A percentile compares a stretch with the other conserved stretches of the same genome.
These are phyloP conservation scores for Metridium senile DNA, from an alignment of 92 coral and sea anemone genomes.

Conservation along the genomic window DNA sequence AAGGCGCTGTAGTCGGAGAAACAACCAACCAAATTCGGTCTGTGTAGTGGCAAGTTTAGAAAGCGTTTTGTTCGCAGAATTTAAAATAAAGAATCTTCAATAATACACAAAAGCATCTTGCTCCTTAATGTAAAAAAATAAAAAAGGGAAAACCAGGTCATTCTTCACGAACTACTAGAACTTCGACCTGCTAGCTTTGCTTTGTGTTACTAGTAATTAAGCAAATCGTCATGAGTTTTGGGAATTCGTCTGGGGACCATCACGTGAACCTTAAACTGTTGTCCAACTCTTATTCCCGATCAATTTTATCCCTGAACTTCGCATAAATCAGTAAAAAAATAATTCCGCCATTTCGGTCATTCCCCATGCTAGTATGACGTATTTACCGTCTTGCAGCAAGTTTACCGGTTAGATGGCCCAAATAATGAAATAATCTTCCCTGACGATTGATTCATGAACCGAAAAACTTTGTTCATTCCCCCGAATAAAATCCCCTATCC, in stretches of 20 bases:
- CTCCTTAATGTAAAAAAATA: too few species aligned
- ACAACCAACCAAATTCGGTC: too few species aligned
- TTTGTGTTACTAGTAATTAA: too few species aligned
- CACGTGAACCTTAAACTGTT: conserved; percentile 15
- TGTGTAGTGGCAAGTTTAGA: too few species aligned
- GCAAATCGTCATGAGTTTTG: conserved; percentile 16
- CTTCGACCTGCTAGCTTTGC: too few species aligned
- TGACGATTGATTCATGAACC: not conserved
- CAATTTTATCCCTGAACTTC: not conserved
- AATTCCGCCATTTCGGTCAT: conserved; percentile 16
- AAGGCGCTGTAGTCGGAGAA: too few species aligned
- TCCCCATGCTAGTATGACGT: conserved; percentile 23
- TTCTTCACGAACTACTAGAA: too few species aligned
- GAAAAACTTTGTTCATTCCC: not conserved
- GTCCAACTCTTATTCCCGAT: not conserved
- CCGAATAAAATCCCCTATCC: not conserved
- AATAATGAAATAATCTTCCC: conserved; percentile 25
- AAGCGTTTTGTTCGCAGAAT: too few species aligned
- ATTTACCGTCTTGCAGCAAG: conserved; percentile 4
- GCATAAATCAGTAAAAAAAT: not conserved
- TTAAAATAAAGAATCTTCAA: too few species aligned
- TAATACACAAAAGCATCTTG: too few species aligned
- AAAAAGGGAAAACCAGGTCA: too few species aligned
- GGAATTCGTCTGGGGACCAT: conserved; percentile 17
- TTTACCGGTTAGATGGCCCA: conserved; percentile 6